These are phyloP conservation scores for Emys orbicularis DNA, from an alignment of 2,797 vertebrate species.

Conservation along the genomic window DNA sequence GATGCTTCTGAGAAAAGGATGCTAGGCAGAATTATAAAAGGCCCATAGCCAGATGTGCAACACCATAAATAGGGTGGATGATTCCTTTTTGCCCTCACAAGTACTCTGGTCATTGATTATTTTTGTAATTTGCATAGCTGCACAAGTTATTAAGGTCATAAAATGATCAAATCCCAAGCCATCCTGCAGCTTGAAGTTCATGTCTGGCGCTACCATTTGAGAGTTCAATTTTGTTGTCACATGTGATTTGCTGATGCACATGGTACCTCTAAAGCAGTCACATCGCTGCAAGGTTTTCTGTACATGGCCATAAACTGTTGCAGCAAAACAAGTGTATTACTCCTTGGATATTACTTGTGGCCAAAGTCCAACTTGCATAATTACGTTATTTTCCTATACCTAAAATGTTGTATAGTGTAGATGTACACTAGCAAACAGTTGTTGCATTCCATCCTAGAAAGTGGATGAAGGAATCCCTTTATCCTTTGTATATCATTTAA, in stretches of 20 bases:
- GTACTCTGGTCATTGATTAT: background rate
- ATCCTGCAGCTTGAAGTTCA: background rate
- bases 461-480: no score
- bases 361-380: background rate
- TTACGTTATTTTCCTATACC: background rate
- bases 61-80: background rate
- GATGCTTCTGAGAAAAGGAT: background rate
- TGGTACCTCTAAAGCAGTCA: background rate
- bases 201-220: background rate
- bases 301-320: background rate
- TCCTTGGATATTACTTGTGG: background rate
- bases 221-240: background rate
- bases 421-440: no score
- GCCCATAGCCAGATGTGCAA: background rate
- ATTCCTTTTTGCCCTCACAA: background rate
- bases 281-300: background rate
- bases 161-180: background rate
- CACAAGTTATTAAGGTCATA: background rate
- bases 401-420: no score
- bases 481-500: no score
- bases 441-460: no score
- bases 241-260: background rate
- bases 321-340: background rate
- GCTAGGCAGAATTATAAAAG: background rate
- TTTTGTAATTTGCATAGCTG: background rate